These are phyloP conservation scores for Melanchra persicariae DNA, from an alignment of 2,888 invertebrate genomes.

Conservation along the genomic window DNA sequence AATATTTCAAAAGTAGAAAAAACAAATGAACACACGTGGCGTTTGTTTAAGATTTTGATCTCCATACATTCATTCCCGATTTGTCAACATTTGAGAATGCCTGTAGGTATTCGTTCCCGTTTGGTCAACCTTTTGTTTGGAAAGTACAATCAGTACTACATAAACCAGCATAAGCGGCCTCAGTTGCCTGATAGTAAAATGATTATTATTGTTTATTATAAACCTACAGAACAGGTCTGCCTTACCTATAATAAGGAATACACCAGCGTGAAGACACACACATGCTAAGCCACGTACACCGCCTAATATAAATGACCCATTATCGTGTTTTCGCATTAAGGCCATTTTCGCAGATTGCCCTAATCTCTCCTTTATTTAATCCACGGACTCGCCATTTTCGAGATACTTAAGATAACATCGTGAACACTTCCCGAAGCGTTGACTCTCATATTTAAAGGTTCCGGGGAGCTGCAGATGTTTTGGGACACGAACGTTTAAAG, in stretches of 20 bases:
- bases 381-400: slow-evolving; percentile 51
- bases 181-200: no score
- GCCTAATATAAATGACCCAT: slow-evolving; percentile 25
- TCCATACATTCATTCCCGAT: no score
- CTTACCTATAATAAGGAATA: neutral
- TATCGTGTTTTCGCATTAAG: slow-evolving; percentile 41
- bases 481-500: slow-evolving; percentile 14
- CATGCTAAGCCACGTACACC: slow-evolving; percentile 14
- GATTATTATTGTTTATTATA: no score
- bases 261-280: neutral
- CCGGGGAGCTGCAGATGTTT: slow-evolving; percentile 38
- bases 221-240: neutral
- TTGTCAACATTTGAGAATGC: no score
- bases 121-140: no score
- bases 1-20: no score
- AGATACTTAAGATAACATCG: slow-evolving; percentile 62
- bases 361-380: slow-evolving; percentile 62
- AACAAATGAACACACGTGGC: no score
- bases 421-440: slow-evolving; percentile 40
- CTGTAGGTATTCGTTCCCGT: no score
- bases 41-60: no score
- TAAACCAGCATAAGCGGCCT: no score
- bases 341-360: slow-evolving; percentile 41
- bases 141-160: no score
- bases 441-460: slow-evolving; percentile 54